A percentile compares a stretch with the other conserved stretches of the same genome.
These are phyloP conservation scores for Petrocephalus schoutedeni DNA, from an alignment of 2,797 vertebrate genomes.

Conservation along the genomic window DNA sequence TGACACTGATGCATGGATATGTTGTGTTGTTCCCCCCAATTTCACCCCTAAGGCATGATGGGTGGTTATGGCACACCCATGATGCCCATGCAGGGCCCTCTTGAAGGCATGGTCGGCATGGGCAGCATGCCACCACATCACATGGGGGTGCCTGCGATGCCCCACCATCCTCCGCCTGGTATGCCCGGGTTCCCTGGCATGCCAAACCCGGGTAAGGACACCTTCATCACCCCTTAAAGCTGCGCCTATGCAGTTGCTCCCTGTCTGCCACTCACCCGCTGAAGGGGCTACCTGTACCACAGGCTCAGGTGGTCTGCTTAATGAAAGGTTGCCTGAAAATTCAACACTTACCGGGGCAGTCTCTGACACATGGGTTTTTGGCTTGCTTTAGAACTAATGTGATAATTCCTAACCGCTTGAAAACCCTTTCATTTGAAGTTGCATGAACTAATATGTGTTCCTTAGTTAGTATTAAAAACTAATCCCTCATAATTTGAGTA, in stretches of 20 bases:
- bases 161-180: conserved; percentile 87
- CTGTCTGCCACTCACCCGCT: conserved; percentile 64
- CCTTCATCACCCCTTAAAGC: conserved; percentile 34
- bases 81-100: conserved; percentile 96
- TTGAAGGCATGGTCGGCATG: conserved; percentile 99
- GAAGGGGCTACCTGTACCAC: conserved; percentile 60
- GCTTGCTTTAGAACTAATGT: not conserved
- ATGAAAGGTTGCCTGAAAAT: conserved; percentile 16
- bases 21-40: conserved; percentile 68
- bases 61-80: conserved; percentile 95
- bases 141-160: conserved; percentile 81
- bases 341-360: not conserved
- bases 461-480: conserved; percentile 8
- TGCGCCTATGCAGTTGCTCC: conserved; percentile 61
- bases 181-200: conserved; percentile 93
- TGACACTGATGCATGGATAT: conserved; percentile 99
- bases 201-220: conserved; percentile 90
- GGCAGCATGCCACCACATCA: conserved; percentile 92
- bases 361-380: not conserved
- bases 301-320: conserved; percentile 35
- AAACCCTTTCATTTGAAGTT: not conserved
- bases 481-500: conserved; percentile 17
- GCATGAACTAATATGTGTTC: conserved; percentile 17
- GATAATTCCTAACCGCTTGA: not conserved
- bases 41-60: conserved; percentile 92